Evolutionary conservation across 1,140 invertebrate species (phyloP), one percentile per base, ranked within the genome.

Genomic region (Zelostemma sp.): DNA sequence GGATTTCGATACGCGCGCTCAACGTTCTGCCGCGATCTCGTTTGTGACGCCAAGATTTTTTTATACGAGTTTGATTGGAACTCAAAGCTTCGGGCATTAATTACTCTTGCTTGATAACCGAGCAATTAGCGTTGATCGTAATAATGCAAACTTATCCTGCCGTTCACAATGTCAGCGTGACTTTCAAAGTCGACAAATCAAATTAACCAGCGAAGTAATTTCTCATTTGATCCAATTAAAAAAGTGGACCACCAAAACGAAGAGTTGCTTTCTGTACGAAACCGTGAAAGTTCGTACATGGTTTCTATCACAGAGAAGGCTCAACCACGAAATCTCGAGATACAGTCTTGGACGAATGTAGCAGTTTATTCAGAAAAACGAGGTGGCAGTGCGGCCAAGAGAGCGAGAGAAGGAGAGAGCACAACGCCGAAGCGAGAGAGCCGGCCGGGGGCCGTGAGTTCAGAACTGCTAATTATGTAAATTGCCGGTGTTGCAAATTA

Each of bases 401-500:
- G 48, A 58, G 53, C 54, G n/a, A n/a, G 40, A 58, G 33, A 60
- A 51, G 48, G 35, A 54, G 38, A 38, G 60, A 63, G 61, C 67
- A 21, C n/a, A 65, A 55, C 1, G 35, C 11, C 63, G 53, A 59
- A 76, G 68, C 38, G 40, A 66, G 69, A 61, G 67, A 54, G 51
- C 12, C 58, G 66, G 66, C 38, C 57, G 66, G 57, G 54, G 63
- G 68, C 72, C 80, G 75, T 75, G 73, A 76, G 82, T 81, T 81
- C 75, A 80, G 82, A 84, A 84, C 83, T 85, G 82, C 82, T 86
- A 85, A 86, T 86, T 86, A 86, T 86, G 84, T 83, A 85, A 86
- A 86, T 86, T 86, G 82, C 79, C 77, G 76, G 82, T 85, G 81
- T 85, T 85, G 84, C 84, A 86, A 85, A 86, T 86, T 86, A 86